Percentiles rank a stretch among this genome's conserved stretches.
Evolutionary conservation across 2,888 invertebrate species (phyloP).

Genomic region (Watsonalla binaria): DNA sequence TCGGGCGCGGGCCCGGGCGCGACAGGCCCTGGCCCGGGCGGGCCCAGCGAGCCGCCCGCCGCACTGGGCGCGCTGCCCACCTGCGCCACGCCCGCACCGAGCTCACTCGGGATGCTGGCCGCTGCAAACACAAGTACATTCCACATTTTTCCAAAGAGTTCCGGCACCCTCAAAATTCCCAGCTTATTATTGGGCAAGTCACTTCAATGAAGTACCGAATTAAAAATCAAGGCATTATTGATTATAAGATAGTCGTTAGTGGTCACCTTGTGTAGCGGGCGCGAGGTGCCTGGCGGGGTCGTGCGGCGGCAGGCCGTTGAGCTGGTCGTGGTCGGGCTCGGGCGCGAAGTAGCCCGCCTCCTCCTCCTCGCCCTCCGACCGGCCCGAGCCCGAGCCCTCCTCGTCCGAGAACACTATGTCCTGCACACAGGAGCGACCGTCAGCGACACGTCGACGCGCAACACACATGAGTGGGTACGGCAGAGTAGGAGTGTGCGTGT

Average conservation of each 20-base stretch:
- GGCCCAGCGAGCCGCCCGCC: constrained; percentile 34
- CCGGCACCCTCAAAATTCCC: no score
- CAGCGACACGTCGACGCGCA: not conserved
- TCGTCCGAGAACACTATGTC: constrained; percentile 81
- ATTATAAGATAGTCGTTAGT: not conserved
- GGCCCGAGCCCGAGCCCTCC: constrained; percentile 71
- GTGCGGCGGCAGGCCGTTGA: constrained; percentile 32
- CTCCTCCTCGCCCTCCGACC: constrained; percentile 84
- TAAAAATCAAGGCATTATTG: not conserved
- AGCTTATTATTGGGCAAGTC: no score
- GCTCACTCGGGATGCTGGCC: constrained; percentile 8
- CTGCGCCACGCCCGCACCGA: constrained; percentile 28
- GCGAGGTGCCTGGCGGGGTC: constrained; percentile 35
- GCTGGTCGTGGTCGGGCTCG: constrained; percentile 29
- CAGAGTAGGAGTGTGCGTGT: not conserved
- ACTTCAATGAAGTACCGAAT: no score
- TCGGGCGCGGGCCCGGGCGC: constrained; percentile 31
- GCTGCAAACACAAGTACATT: constrained; percentile 12
- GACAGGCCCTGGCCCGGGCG: constrained; percentile 30
- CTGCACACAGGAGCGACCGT: constrained; percentile 26
- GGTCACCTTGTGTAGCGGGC: constrained; percentile 43
- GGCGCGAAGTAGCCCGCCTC: constrained; percentile 51
- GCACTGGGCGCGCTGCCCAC: constrained; percentile 17
- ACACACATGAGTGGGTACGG: not conserved
- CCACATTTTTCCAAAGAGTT: no score